phyloP scores from a whole-genome alignment of 2,797 vertebrate species.

The Crenuchus spilurus region DNA sequence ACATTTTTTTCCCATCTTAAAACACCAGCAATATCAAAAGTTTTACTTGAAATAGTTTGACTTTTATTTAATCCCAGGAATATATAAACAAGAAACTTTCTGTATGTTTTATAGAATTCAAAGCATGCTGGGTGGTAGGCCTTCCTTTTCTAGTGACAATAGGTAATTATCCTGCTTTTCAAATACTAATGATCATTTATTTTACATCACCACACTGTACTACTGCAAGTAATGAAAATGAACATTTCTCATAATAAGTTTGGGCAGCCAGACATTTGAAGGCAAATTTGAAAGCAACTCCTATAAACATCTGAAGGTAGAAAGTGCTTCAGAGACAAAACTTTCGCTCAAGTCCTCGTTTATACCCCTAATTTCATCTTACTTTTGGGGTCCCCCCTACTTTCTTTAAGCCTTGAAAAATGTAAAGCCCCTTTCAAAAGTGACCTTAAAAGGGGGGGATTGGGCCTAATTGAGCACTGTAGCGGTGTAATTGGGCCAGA shows the following conservation, averaged over 20 bases:
- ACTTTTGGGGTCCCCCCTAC: slow-evolving; percentile 57
- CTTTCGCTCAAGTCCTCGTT: slow-evolving; percentile 48
- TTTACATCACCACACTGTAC: background rate
- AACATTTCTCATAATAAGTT: background rate
- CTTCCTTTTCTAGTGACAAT: background rate
- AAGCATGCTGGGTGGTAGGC: too few species aligned
- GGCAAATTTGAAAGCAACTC: background rate
- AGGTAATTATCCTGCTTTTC: background rate
- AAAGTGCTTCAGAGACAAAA: slow-evolving; percentile 43
- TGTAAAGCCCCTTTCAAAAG: slow-evolving; percentile 74
- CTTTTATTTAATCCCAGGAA: too few species aligned
- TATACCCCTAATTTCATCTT: slow-evolving; percentile 63
- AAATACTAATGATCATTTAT: background rate
- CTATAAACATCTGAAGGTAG: slow-evolving; percentile 41
- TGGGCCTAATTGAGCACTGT: slow-evolving; percentile 85
- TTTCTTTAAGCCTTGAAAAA: slow-evolving; percentile 70
- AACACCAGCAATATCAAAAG: background rate
- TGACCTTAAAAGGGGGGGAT: slow-evolving; percentile 83
- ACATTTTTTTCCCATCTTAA: background rate
- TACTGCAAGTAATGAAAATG: background rate
- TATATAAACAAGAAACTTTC: too few species aligned
- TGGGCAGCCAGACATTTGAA: background rate
- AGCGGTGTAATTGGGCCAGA: slow-evolving; percentile 89
- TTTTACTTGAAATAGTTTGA: too few species aligned
- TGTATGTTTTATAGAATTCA: too few species aligned